Evolutionary conservation across 2,888 invertebrate species (phyloP).

Genomic region (Chrysolina oricalcia): DNA sequence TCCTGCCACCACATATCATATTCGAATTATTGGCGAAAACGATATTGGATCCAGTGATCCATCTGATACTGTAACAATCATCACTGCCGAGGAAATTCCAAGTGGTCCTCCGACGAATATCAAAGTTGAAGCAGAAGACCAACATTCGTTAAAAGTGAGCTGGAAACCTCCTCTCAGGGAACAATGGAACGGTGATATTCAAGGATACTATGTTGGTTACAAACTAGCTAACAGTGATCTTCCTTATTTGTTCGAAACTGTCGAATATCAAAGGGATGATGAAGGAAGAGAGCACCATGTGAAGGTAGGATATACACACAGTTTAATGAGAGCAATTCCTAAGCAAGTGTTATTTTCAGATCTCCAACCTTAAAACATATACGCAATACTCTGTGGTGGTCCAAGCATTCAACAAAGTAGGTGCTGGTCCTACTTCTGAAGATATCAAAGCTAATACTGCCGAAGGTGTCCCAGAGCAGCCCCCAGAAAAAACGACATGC

Average conservation of each 20-base stretch:
- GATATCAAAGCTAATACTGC: conserved; percentile 94
- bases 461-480: conserved; percentile 94
- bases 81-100: conserved; percentile 90
- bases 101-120: conserved; percentile 89
- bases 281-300: conserved; percentile 93
- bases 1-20: conserved; percentile 94
- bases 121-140: conserved; percentile 89
- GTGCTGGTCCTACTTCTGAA: conserved; percentile 91
- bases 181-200: conserved; percentile 94
- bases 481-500: conserved; percentile 93
- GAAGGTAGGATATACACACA: conserved; percentile 67
- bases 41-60: conserved; percentile 94
- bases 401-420: conserved; percentile 95
- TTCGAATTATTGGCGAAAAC: conserved; percentile 94
- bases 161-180: conserved; percentile 93
- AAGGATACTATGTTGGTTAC: conserved; percentile 93
- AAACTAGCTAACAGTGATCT: conserved; percentile 89
- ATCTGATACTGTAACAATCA: conserved; percentile 94
- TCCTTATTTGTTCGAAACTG: conserved; percentile 92
- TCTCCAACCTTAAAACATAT: conserved; percentile 80
- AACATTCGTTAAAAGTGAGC: conserved; percentile 88
- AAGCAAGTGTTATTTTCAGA: conserved; percentile 50
- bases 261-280: conserved; percentile 92
- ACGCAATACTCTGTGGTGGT: conserved; percentile 97
- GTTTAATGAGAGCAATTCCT: neutral